Evolutionary conservation across 37 sponge, comb jelly and placozoan genomes (phyloP).

Genomic region (Petrosia ficiformis): DNA sequence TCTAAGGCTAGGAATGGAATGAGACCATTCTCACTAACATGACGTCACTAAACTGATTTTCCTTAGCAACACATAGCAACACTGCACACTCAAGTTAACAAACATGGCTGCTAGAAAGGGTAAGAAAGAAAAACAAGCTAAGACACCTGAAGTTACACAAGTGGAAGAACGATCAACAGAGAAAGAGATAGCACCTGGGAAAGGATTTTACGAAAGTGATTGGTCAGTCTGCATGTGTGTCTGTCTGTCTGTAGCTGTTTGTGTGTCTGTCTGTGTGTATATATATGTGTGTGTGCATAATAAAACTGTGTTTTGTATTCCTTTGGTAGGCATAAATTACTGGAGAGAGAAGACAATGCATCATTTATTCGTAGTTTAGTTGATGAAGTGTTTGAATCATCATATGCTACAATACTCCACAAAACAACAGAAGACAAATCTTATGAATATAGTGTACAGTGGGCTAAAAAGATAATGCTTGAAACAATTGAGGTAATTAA

Average conservation of each 20-base stretch:
- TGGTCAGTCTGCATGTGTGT: slow-evolving; percentile 32
- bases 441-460: slow-evolving; percentile 45
- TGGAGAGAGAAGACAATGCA: slow-evolving; percentile 30
- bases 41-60: too few species aligned
- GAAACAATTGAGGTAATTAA: slow-evolving; percentile 48
- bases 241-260: not conserved
- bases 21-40: too few species aligned
- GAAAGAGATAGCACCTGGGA: slow-evolving; percentile 57
- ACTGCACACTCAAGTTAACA: too few species aligned
- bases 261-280: too few species aligned
- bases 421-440: slow-evolving; percentile 33
- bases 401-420: slow-evolving; percentile 34
- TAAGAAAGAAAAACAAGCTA: slow-evolving; percentile 1
- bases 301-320: not conserved
- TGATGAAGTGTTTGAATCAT: slow-evolving; percentile 39
- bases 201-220: slow-evolving; percentile 32
- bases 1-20: too few species aligned
- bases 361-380: slow-evolving; percentile 37
- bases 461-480: slow-evolving; percentile 43
- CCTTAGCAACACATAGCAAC: too few species aligned
- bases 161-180: slow-evolving; percentile 5
- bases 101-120: slow-evolving; percentile 23
- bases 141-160: not conserved
- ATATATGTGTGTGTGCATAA: not conserved
- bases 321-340: slow-evolving; percentile 22